Conservation (phyloP, 92 coral and sea anemone species). For the Palythoa grandiflora region DNA sequence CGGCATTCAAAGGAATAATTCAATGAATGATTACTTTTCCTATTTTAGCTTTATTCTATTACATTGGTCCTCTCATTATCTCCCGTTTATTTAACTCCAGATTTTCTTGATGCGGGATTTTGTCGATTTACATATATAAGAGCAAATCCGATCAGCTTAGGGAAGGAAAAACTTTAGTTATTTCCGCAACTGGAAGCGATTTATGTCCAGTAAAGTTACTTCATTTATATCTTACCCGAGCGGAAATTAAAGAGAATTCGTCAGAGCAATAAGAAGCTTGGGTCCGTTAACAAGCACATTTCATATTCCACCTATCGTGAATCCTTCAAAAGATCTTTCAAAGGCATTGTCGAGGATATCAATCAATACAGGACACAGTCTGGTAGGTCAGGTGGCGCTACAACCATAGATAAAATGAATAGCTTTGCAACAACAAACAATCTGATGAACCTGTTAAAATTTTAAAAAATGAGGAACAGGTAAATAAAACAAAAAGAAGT, state of each 20-base stretch:
- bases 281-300: constrained; percentile 54
- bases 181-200: constrained; percentile 41
- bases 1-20: constrained; percentile 18
- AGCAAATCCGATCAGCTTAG: constrained; percentile 63
- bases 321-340: constrained; percentile 55
- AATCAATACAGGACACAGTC: no score
- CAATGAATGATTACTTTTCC: neutral
- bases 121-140: constrained; percentile 43
- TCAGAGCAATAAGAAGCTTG: constrained; percentile 50
- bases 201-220: constrained; percentile 52
- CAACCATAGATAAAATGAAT: neutral
- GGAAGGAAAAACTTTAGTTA: constrained; percentile 53
- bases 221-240: constrained; percentile 23
- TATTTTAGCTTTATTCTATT: neutral
- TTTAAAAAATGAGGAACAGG: neutral
- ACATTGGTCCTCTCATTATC: constrained; percentile 17
- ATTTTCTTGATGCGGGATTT: constrained; percentile 18
- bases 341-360: constrained; percentile 53
- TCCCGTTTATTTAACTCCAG: constrained; percentile 28
- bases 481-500: neutral
- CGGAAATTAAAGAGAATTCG: constrained; percentile 30
- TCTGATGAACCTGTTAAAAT: neutral
- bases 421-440: constrained; percentile 8
- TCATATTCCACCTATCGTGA: constrained; percentile 51
- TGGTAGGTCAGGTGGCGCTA: no score